Percentiles rank a stretch among this genome's conserved stretches.
Evolutionary conservation across 2,113 vertebrate genomes (phyloP).

Genomic region (Varanus salvator): DNA sequence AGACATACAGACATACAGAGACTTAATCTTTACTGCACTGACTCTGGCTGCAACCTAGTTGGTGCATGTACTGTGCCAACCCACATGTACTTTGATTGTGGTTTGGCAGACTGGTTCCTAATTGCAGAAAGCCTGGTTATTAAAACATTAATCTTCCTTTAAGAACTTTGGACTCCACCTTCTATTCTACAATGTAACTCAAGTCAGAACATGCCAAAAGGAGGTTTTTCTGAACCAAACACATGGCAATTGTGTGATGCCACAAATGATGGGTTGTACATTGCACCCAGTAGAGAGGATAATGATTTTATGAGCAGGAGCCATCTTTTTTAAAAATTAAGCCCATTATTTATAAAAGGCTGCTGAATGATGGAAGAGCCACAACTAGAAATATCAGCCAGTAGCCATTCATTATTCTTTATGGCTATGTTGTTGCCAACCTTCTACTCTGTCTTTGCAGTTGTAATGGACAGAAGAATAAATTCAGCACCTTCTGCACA

Average conservation of each 20-base stretch:
- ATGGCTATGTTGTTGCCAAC: slow-evolving; percentile 15
- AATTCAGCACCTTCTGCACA: slow-evolving; percentile 31
- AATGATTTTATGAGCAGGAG: slow-evolving; percentile 23
- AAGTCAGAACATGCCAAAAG: slow-evolving; percentile 30
- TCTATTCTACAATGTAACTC: slow-evolving; percentile 16
- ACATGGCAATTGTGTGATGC: slow-evolving; percentile 18
- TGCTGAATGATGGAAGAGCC: slow-evolving; percentile 42
- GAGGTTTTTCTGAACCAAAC: slow-evolving; percentile 28
- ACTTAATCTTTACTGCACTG: neutral
- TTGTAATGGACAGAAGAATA: slow-evolving; percentile 11
- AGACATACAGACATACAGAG: neutral
- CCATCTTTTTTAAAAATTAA: slow-evolving; percentile 38
- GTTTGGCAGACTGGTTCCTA: neutral
- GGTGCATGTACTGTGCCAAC: neutral
- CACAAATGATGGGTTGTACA: slow-evolving; percentile 3
- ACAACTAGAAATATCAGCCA: slow-evolving; percentile 31
- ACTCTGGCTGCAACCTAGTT: neutral
- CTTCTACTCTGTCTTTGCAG: neutral
- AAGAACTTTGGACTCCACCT: slow-evolving; percentile 21
- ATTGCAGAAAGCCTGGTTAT: slow-evolving; percentile 8
- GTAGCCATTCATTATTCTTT: slow-evolving; percentile 14
- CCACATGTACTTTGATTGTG: slow-evolving; percentile 20
- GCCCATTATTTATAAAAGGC: slow-evolving; percentile 48
- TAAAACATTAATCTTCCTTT: slow-evolving; percentile 15
- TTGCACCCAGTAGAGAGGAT: slow-evolving; percentile 16